Evolutionary conservation across 2,113 vertebrate genomes (phyloP), one percentile per base, ranked within the genome.

Genomic region (Hoplias malabaricus): DNA sequence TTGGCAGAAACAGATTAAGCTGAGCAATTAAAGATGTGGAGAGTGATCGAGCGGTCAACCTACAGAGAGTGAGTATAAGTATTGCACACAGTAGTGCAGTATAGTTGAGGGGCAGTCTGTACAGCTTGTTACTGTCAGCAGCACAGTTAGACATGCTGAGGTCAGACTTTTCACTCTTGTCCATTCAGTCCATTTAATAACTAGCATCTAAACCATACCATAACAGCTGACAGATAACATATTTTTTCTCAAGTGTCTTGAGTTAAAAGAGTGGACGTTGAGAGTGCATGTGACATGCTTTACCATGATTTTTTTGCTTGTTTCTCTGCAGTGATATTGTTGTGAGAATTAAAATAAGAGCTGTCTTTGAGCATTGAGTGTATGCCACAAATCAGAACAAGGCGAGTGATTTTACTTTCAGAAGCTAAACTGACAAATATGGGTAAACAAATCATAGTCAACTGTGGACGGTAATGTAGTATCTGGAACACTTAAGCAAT

Each of bases 61-160:
- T 11, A 43, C 29, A 25, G 2, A 48, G 19, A 61, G 43, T 3
- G 19, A 61, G 43, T 3, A 42, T 29, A 5, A 61, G 27, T 36
- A 9, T 10, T 48, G 11, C 5, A 34, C 19, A 48, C 3, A 33
- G 54, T 56, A n/a, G 19, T 7, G 8, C 68, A 59, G 34, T 42
- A 3, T 43, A 16, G 43, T 48, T 61, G 54, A 43, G 38, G 14
- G 56, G 12, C 16, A 62, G 9, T 10, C 25, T 61, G 21, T 14
- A 19, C 3, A 33, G 57, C 56, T 33, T 62, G 29, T 31, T 62
- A 62, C 57, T 34, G 57, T 62, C 31, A 62, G 10, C 29, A 2
- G 57, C 57, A 62, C 57, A 33, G 31, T 63, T 33, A 46, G 29
- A 62, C 19, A 23, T 62, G 38, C 71, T 48, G 54, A 61, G 56